Base-by-base conservation (phyloP, 2,888 invertebrate species). In the Leptinotarsa tumamoca region DNA sequence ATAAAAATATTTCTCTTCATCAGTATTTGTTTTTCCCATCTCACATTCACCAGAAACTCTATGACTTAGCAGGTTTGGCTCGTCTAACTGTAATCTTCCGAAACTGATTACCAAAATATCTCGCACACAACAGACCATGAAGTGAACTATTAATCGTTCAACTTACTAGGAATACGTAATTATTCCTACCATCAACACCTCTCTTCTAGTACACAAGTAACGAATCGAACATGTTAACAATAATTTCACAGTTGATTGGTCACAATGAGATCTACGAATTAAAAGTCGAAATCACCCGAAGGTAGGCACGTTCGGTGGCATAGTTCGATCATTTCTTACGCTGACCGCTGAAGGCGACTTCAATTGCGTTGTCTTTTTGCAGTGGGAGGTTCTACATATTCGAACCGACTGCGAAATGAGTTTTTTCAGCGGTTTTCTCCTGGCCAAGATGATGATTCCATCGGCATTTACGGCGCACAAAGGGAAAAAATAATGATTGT, bases 231-330 rank as follows among this genome's bases (percentile, higher is more conserved):
- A 73, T 81, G 80, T 83, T 84, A 84, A 82, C 82, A 83, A 84
- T 82, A 84, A 85, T 85, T 85, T 85, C 84, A 85, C 84, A 84
- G 82, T 83, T 83, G 82, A 84, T 83, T 83, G 84, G 81, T 73
- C 79, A 79, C 78, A 75, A 74, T 76, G 74, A 73, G 72, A 79
- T 79, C 81, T 80, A 56, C 66, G 56, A 67, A 73, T 83, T 83
- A 83, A 82, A 84, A 84, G 83, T 82, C 80, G 79, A 83, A 81
- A 83, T 81, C 77, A 81, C 81, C 81, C 78, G 78, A 79, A 81
- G 81, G 80, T 78, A 78, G 73, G 81, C 74, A 73, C 75, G 69
- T 73, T 72, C 75, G 67, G 76, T 76, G 75, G 72, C 76, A 76
- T 70, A 73, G 73, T 73, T 71, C 76, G 76, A 68, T 76, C 73